Evolutionary conservation across 1,140 invertebrate genomes (phyloP).

Genomic region (Chironomus striatipennis): DNA sequence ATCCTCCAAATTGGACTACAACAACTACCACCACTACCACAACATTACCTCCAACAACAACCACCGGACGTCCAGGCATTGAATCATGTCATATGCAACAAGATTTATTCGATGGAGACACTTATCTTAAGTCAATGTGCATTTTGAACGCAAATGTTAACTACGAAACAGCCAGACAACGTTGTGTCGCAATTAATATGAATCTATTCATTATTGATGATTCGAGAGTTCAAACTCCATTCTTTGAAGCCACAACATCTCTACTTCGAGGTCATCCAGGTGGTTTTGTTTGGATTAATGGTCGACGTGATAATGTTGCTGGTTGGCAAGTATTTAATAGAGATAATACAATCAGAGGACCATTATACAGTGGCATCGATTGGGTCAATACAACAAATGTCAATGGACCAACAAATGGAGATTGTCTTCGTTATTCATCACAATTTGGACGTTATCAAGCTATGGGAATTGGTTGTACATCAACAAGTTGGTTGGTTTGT

Average conservation of each 20-base stretch:
- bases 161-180: not conserved
- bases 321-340: not conserved
- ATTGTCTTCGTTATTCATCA: not conserved
- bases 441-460: not conserved
- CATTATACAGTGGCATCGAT: not conserved
- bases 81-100: not conserved
- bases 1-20: not conserved
- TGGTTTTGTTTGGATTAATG: constrained; percentile 3
- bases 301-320: not conserved
- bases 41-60: not conserved
- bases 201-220: not conserved
- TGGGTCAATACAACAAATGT: not conserved
- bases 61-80: not conserved
- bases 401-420: not conserved
- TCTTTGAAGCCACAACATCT: not conserved
- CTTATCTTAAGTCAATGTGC: not conserved
- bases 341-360: not conserved
- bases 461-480: not conserved
- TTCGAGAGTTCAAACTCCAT: not conserved
- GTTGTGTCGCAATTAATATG: not conserved
- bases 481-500: not conserved
- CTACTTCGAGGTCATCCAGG: not conserved
- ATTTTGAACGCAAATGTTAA: not conserved
- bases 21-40: no score
- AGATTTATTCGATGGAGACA: not conserved